These are phyloP conservation scores for Amphiura filiformis DNA, from an alignment of 35 echinoderm and acorn worm species.

Conservation along the genomic window DNA sequence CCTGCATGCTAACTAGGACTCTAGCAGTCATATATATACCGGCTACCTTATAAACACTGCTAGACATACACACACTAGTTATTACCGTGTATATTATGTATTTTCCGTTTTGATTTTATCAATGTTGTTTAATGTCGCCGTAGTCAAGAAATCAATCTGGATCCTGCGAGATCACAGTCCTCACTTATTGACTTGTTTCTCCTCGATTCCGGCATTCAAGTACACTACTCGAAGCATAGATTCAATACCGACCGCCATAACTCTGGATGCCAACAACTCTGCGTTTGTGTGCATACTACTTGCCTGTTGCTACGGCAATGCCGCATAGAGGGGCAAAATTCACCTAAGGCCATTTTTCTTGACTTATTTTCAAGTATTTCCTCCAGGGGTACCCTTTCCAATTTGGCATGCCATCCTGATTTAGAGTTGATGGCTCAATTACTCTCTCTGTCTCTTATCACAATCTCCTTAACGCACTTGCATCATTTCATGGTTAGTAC, in stretches of 20 bases:
- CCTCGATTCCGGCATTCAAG: neutral
- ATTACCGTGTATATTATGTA: neutral
- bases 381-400: neutral
- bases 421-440: neutral
- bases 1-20: too few relatives aligned
- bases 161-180: too few relatives aligned
- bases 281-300: neutral
- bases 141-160: too few relatives aligned
- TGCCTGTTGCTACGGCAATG: neutral
- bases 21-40: too few relatives aligned
- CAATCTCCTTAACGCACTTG: neutral
- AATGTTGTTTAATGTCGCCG: too few relatives aligned
- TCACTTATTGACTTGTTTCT: neutral
- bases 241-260: neutral
- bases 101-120: too few relatives aligned
- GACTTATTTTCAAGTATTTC: neutral
- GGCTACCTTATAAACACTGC: too few relatives aligned
- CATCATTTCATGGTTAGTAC: neutral
- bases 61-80: too few relatives aligned
- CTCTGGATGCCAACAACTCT: neutral
- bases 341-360: conserved; percentile 5
- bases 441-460: neutral
- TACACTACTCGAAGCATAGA: neutral
- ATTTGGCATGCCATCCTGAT: neutral
- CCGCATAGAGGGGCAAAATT: neutral